Evolutionary conservation across 2,797 vertebrate genomes (phyloP).

Genomic region (Enoplosus armatus): DNA sequence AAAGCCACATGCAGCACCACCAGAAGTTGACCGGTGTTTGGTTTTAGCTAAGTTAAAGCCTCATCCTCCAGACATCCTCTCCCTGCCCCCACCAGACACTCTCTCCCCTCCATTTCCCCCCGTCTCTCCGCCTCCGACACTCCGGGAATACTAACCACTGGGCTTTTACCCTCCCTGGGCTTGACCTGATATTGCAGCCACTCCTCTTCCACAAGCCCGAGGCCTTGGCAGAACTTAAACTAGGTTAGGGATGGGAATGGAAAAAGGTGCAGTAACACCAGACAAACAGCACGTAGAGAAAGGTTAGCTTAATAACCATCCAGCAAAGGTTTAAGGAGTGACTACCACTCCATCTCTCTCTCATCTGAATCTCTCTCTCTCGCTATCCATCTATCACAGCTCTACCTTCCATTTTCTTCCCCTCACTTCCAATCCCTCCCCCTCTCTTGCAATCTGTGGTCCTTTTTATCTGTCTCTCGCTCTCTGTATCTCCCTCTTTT

Average conservation of each 20-base stretch:
- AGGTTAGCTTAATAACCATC: slow-evolving; percentile 49
- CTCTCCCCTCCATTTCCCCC: slow-evolving; percentile 20
- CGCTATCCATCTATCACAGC: slow-evolving; percentile 54
- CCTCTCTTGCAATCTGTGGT: slow-evolving; percentile 54
- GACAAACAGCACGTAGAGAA: slow-evolving; percentile 9
- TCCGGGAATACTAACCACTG: slow-evolving; percentile 66
- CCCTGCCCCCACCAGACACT: slow-evolving; percentile 37
- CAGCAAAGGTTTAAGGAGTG: slow-evolving; percentile 36
- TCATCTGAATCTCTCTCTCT: slow-evolving; percentile 37
- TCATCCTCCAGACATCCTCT: slow-evolving; percentile 26
- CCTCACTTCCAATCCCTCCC: slow-evolving; percentile 36
- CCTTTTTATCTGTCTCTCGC: slow-evolving; percentile 55
- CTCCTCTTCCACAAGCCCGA: slow-evolving; percentile 57
- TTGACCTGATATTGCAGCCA: slow-evolving; percentile 63
- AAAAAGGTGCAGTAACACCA: slow-evolving; percentile 50
- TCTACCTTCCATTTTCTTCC: slow-evolving; percentile 54
- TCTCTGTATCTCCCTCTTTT: slow-evolving; percentile 55
- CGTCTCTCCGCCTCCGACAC: slow-evolving; percentile 45
- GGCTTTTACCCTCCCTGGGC: slow-evolving; percentile 59
- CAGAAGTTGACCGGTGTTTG: slow-evolving; percentile 2
- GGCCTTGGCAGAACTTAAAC: slow-evolving; percentile 66
- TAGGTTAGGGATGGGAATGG: slow-evolving; percentile 49
- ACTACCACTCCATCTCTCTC: slow-evolving; percentile 46
- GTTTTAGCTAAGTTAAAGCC: slow-evolving; percentile 21
- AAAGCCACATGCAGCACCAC: slow-evolving; percentile 2